phyloP scores from a whole-genome alignment of 2,797 vertebrate genomes.

The Neosilurus mollespiculum region DNA sequence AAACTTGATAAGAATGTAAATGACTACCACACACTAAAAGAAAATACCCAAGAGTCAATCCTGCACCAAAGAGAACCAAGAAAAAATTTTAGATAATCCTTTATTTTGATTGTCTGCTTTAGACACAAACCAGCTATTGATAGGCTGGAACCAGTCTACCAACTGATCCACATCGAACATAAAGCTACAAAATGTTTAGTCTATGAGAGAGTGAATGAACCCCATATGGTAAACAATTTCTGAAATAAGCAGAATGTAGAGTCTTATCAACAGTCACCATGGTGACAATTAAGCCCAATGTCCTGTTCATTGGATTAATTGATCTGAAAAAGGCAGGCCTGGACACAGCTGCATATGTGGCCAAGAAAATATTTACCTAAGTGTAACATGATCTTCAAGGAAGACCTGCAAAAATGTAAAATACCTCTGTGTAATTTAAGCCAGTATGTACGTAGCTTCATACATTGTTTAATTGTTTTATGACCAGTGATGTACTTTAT shows the following conservation, averaged over 20 bases:
- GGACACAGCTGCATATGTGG: not conserved
- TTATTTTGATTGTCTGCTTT: no score
- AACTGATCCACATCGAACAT: not conserved
- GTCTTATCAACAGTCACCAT: not conserved
- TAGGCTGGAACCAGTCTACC: no score
- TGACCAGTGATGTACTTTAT: not conserved
- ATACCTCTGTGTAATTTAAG: not conserved
- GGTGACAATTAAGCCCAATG: constrained; percentile 1
- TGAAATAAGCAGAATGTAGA: not conserved
- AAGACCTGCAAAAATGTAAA: not conserved
- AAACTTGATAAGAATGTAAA: not conserved
- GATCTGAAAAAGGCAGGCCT: not conserved
- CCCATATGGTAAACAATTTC: not conserved
- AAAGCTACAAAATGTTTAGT: not conserved
- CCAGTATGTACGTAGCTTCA: not conserved
- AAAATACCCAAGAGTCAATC: not conserved
- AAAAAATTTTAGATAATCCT: not conserved
- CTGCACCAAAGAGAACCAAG: not conserved
- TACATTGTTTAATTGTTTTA: not conserved
- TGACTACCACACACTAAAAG: not conserved
- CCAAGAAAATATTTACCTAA: not conserved
- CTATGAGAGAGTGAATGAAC: not conserved
- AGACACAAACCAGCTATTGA: no score
- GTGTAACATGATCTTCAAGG: not conserved
- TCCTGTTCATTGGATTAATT: not conserved